Percentiles rank a stretch among this genome's conserved stretches.
phyloP scores from a whole-genome alignment of 2,888 invertebrate genomes.

The Choristoneura rosaceana region DNA sequence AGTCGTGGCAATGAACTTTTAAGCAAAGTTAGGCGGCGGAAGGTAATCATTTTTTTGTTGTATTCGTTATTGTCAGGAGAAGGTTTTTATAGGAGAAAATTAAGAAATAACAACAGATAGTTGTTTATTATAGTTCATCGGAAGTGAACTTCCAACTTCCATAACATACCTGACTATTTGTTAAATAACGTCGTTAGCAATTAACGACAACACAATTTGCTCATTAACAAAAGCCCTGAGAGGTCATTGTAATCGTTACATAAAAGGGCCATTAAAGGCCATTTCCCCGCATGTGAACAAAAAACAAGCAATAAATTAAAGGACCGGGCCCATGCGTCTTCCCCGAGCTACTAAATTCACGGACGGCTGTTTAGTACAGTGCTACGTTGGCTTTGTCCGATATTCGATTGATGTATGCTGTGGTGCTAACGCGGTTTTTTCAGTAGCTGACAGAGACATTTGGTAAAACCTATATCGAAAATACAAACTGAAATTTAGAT shows the following conservation, averaged over 20 bases:
- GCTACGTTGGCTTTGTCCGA: slow-evolving; percentile 47
- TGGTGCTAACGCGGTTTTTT: not conserved
- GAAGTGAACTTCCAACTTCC: slow-evolving; percentile 2
- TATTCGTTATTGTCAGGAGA: too few relatives aligned
- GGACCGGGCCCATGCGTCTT: slow-evolving; percentile 75
- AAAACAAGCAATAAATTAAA: slow-evolving; percentile 81
- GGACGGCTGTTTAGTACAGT: slow-evolving; percentile 49
- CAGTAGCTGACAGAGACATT: not conserved
- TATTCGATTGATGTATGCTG: slow-evolving; percentile 34
- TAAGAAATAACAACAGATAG: too few relatives aligned
- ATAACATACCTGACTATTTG: slow-evolving; percentile 26
- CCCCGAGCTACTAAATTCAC: slow-evolving; percentile 48
- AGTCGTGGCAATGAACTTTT: too few relatives aligned
- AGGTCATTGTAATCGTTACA: slow-evolving; percentile 71
- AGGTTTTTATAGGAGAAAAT: too few relatives aligned
- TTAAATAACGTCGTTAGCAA: slow-evolving; percentile 34
- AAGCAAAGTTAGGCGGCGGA: too few relatives aligned
- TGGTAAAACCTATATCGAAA: too few relatives aligned
- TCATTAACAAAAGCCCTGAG: slow-evolving; percentile 39
- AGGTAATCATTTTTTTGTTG: too few relatives aligned
- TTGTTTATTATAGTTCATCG: not conserved
- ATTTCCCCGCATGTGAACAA: slow-evolving; percentile 75
- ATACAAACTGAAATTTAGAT: too few relatives aligned
- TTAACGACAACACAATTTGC: slow-evolving; percentile 34
- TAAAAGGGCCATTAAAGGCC: slow-evolving; percentile 77